These are phyloP conservation scores for Propithecus deckenii DNA, from an alignment of 2,797 vertebrate genomes.

Conservation along the genomic window DNA sequence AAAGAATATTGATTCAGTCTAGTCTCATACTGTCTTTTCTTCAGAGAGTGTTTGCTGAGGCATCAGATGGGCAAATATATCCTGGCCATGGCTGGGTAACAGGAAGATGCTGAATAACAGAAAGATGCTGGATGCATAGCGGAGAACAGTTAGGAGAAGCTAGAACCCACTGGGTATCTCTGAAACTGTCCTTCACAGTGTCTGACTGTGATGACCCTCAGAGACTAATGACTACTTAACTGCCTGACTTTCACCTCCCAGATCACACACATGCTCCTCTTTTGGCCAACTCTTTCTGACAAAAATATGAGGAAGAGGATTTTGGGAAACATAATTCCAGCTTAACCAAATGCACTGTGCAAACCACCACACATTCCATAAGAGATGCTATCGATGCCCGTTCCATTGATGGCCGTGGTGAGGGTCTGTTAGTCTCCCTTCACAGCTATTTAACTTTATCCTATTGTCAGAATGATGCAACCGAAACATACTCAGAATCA, in stretches of 20 bases:
- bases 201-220: not conserved
- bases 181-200: too few species aligned
- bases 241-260: not conserved
- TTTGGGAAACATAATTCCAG: not conserved
- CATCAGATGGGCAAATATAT: conserved; percentile 66
- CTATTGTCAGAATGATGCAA: not conserved
- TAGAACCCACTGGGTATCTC: not conserved
- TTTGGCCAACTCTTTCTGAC: not conserved
- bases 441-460: not conserved
- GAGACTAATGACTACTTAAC: not conserved
- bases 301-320: not conserved
- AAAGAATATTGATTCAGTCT: conserved; percentile 40
- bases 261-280: not conserved
- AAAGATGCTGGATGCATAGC: not conserved
- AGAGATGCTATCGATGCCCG: accelerated
- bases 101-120: not conserved
- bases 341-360: not conserved
- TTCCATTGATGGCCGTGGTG: not conserved
- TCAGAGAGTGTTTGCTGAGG: conserved; percentile 65
- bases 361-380: not conserved
- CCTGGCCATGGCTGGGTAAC: not conserved
- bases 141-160: not conserved
- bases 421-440: not conserved
- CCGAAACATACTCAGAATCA: not conserved
- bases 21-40: conserved; percentile 42